Percentiles rank a stretch among this genome's conserved stretches.
Conservation (phyloP, 2,797 vertebrate species). For the Enteromius unitaeniatus region DNA sequence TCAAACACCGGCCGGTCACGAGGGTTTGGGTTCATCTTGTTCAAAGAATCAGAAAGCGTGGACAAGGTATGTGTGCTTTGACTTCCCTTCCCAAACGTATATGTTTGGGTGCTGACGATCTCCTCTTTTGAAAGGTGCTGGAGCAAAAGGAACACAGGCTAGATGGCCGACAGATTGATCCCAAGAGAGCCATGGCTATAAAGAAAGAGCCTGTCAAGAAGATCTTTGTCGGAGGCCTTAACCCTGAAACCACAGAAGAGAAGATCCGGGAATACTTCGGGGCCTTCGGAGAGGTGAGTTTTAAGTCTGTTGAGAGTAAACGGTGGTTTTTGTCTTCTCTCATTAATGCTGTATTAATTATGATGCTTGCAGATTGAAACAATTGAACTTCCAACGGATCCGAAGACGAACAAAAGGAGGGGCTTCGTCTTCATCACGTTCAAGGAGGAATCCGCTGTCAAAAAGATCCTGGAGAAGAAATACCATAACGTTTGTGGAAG, state of each 20-base stretch:
- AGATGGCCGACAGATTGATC: slow-evolving; percentile 95
- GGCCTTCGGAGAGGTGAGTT: slow-evolving; percentile 91
- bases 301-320: background rate
- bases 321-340: too few species aligned
- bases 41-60: slow-evolving; percentile 91
- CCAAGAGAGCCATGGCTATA: slow-evolving; percentile 98
- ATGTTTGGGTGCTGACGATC: background rate
- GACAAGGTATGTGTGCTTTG: slow-evolving; percentile 82
- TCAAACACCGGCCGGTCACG: slow-evolving; percentile 93
- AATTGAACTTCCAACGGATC: slow-evolving; percentile 95
- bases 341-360: background rate
- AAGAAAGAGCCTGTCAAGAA: slow-evolving; percentile 97
- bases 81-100: background rate
- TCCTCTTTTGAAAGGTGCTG: slow-evolving; percentile 82
- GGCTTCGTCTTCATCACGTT: slow-evolving; percentile 98
- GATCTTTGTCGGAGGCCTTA: slow-evolving; percentile 97
- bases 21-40: slow-evolving; percentile 97
- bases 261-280: slow-evolving; percentile 94
- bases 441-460: slow-evolving; percentile 93
- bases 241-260: slow-evolving; percentile 95
- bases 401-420: slow-evolving; percentile 95
- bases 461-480: slow-evolving; percentile 96
- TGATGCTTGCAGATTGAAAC: slow-evolving; percentile 86
- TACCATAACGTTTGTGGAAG: slow-evolving; percentile 94
- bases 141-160: slow-evolving; percentile 95